Conservation (phyloP, 2,888 invertebrate genomes). For the Eupelmus urozonus region DNA sequence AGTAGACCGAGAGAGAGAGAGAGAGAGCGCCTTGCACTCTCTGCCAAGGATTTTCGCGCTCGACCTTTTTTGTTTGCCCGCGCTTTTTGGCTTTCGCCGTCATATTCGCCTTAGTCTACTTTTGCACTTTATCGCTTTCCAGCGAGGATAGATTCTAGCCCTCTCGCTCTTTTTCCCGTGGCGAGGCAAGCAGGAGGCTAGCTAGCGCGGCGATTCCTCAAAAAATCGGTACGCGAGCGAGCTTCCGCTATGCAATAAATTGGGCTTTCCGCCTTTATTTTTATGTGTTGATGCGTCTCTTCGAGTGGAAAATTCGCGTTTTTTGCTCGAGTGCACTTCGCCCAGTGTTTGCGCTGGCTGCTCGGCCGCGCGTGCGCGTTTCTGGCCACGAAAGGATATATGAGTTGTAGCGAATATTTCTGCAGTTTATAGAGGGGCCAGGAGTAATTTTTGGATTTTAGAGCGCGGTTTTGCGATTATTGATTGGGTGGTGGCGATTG, state of each 20-base stretch:
- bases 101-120: conserved; percentile 53
- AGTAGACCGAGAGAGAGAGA: background rate
- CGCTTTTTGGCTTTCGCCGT: conserved; percentile 41
- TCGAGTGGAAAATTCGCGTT: conserved; percentile 46
- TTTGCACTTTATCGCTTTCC: conserved; percentile 45
- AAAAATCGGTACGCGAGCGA: conserved; percentile 9
- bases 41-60: conserved; percentile 36
- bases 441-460: too few relatives aligned
- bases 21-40: conserved; percentile 1
- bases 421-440: too few relatives aligned
- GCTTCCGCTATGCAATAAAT: conserved; percentile 28
- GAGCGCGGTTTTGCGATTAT: too few relatives aligned
- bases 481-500: too few relatives aligned
- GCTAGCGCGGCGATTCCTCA: too few relatives aligned
- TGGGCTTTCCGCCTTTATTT: conserved; percentile 37
- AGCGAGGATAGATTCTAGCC: conserved; percentile 18
- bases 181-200: too few relatives aligned
- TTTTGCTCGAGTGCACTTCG: conserved; percentile 19
- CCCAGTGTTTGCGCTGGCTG: background rate
- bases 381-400: background rate
- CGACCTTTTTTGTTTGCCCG: conserved; percentile 6
- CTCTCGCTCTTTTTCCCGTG: background rate
- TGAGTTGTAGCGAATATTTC: conserved; percentile 11
- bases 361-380: background rate
- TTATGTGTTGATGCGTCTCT: conserved; percentile 32